Conservation (phyloP, 2,113 vertebrate species). For the Bolborhynchus lineola region DNA sequence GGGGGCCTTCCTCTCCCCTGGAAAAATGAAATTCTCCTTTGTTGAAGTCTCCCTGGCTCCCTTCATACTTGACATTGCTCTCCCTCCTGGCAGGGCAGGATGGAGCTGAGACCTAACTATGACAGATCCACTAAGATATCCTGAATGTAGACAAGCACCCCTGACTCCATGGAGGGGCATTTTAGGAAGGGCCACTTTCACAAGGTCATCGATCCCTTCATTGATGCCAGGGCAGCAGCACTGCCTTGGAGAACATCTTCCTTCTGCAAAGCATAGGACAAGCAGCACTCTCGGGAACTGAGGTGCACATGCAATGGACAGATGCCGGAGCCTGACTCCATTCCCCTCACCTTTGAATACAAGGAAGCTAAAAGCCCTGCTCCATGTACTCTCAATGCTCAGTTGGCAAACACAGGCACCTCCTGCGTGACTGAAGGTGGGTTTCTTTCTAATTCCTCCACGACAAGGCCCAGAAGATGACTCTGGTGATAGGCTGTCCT, state of each 20-base stretch:
- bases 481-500: neutral
- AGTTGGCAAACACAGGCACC: rapidly evolving
- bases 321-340: neutral
- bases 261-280: neutral
- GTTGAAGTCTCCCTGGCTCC: neutral
- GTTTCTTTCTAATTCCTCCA: neutral
- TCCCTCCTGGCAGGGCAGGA: neutral
- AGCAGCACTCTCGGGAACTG: neutral
- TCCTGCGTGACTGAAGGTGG: neutral
- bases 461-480: neutral
- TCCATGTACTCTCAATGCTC: neutral
- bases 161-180: neutral
- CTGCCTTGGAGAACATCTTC: neutral
- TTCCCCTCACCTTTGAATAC: neutral
- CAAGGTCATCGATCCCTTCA: rapidly evolving
- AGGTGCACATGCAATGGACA: neutral
- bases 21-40: neutral
- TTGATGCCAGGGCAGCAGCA: neutral
- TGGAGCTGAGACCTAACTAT: neutral
- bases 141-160: neutral
- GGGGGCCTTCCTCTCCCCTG: neutral
- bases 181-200: neutral
- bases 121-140: neutral
- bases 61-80: rapidly evolving
- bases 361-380: neutral